Base-by-base conservation (phyloP, 2,888 invertebrate species). In the Lithophane ornitopus region DNA sequence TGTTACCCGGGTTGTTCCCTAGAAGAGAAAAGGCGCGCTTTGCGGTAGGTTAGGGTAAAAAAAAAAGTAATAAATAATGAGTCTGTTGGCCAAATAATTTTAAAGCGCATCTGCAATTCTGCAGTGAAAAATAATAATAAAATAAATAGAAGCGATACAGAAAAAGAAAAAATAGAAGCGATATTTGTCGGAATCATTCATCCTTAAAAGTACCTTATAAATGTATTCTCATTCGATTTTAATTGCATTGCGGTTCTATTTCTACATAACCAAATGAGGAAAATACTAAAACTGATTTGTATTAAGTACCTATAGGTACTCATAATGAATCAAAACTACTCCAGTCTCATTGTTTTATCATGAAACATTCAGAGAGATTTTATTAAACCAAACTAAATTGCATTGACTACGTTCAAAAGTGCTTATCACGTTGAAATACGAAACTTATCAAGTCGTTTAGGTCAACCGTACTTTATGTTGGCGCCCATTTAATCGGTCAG, bases 31-130 rank as follows among this genome's bases (percentile, higher is more conserved):
- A 84, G 63, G 76, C 72, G 71, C 70, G 73, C 76, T 76, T 84
- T 88, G 87, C 80, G 87, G 84, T 89, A 89, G 87, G 80, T 86
- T 89, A 79, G 71, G 78, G 72, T 62, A 70, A 49, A 72, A 78
- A 78, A 71, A 39, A 68, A 34, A 4, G 58, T 52, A 77, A 69
- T 67, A 72, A 63, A 58, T 68, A 76, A 61, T 61, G 49, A 34
- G 59, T 39, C 26, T 69, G 14, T 28, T 61, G 12, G 39, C 22
- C 54, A 61, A 76, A 56, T 61, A 7, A 39, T 46, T 61, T 28
- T 34, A 59, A 54, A n/a, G 28, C 9, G 8, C 26, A 59, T 78
- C 49, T 52, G 22, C 19, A 54, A n/a, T 14, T 46, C 9, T 41
- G n/a, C 56, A n/a, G 2, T 62, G 8, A 9, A 34, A 34, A 34